Evolutionary conservation across 2,888 invertebrate species (phyloP), one percentile per base, ranked within the genome.

Genomic region (Rotaria sp.): DNA sequence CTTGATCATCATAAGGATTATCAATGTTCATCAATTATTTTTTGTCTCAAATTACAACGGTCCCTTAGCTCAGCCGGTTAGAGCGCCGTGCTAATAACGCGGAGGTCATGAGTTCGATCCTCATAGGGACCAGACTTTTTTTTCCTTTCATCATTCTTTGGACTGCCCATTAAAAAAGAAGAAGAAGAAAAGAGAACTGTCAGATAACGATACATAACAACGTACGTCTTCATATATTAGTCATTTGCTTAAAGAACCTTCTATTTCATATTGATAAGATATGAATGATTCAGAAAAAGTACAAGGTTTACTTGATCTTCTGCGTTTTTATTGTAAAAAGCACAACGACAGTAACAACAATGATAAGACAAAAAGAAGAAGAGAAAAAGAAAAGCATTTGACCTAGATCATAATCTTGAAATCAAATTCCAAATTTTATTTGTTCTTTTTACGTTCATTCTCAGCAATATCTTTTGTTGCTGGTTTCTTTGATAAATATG

Each of bases 401-500:
- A 67, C 35, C 67, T 67, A 67, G 38, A 35, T 67, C 35, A 18
- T 35, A 52, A 52, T 52, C 24, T 24, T 52, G 24, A 24, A 24
- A 21, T 67, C 15, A 1, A 2, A 21, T 67, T 30, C 35, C 21
- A 4, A 67, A 21, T 38, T 38, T 67, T 38, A 67, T 67, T 67
- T 67, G 35, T 67, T 67, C 67, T 67, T 67, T 67, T 67, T 67
- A 18, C 67, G 41, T 80, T 80, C 45, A 15, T 26, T n/a, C 45
- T 80, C 26, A 0, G 7, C 1, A 26, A 2, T 75, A 21, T 4
- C 24, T 45, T 45, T 80, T 0, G 15, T 7, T 35, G 21, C 11
- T 45, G 80, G 80, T n/a, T 41, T 41, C 45, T 80, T 80, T 24
- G 55, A 30, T 57, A 90, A 88, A 86, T 91, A 91, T 30, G 90